Evolutionary conservation across 2,113 vertebrate genomes (phyloP).

Genomic region (mouse (Mus musculus)): DNA sequence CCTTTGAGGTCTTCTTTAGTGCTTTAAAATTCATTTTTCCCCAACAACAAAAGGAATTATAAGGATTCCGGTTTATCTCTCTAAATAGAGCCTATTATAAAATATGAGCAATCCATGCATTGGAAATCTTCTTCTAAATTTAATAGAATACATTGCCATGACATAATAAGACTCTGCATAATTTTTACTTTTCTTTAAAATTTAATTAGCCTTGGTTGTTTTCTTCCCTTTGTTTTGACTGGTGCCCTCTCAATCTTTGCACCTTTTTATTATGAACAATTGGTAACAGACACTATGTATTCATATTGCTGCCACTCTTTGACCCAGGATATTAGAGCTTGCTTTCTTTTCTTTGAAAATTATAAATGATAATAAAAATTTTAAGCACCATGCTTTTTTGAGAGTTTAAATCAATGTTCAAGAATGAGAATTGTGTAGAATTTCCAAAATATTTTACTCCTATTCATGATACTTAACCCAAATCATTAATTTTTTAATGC

Average conservation of each 20-base stretch:
- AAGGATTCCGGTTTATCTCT: constrained; percentile 60
- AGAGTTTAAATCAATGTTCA: not conserved
- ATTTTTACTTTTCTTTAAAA: constrained; percentile 70
- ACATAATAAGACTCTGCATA: constrained; percentile 63
- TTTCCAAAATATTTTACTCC: not conserved
- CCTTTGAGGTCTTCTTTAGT: constrained; percentile 16
- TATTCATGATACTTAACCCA: not conserved
- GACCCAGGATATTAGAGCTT: constrained; percentile 43
- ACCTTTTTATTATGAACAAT: constrained; percentile 62
- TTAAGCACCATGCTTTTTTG: constrained; percentile 1
- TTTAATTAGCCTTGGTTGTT: constrained; percentile 69
- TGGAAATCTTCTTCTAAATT: constrained; percentile 49
- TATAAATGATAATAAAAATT: constrained; percentile 12
- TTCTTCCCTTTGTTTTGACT: constrained; percentile 68
- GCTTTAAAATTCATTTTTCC: constrained; percentile 62
- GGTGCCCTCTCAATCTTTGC: constrained; percentile 53
- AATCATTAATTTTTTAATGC: not conserved
- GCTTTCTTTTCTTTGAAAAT: constrained; percentile 18
- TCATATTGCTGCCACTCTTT: constrained; percentile 56
- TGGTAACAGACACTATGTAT: constrained; percentile 56
- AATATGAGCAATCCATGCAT: constrained; percentile 37
- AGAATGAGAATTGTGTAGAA: not conserved
- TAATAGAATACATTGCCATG: constrained; percentile 51
- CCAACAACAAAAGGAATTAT: constrained; percentile 57
- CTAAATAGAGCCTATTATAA: constrained; percentile 66